Evolutionary conservation across 2,797 vertebrate species (phyloP).

Genomic region (Tragopan temminckii): DNA sequence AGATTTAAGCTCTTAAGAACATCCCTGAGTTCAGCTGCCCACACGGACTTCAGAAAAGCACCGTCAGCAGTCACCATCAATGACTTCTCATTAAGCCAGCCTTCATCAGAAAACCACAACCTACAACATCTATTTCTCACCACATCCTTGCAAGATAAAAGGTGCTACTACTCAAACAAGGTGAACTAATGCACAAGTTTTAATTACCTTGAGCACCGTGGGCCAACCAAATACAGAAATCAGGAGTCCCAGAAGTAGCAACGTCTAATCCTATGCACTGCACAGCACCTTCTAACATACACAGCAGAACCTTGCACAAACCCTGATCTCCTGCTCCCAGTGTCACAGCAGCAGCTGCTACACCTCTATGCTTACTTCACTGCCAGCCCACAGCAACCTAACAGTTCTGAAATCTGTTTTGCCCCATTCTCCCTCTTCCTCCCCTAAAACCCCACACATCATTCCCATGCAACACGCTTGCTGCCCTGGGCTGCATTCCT

Average conservation of each 20-base stretch:
- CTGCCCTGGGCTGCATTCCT: neutral
- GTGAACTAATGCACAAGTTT: neutral
- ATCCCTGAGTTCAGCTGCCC: neutral
- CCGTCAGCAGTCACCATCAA: neutral
- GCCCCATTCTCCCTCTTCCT: neutral
- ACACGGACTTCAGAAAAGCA: neutral
- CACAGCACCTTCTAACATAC: fast-evolving
- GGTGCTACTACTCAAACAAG: neutral
- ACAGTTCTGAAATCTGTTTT: neutral
- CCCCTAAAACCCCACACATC: neutral
- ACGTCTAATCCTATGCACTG: too few relatives aligned
- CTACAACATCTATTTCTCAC: neutral
- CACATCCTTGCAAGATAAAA: neutral
- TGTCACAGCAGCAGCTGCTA: neutral
- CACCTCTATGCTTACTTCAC: neutral
- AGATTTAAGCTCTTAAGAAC: neutral
- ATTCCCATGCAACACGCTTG: neutral
- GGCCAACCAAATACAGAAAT: neutral
- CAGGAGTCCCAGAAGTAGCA: neutral
- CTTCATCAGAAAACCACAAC: constrained; percentile 24
- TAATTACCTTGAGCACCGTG: neutral
- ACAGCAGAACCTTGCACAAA: neutral
- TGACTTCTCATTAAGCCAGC: neutral
- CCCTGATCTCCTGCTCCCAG: neutral
- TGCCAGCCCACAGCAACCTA: neutral